Conservation (phyloP, 2,113 vertebrate genomes). For the Bufo bufo region DNA sequence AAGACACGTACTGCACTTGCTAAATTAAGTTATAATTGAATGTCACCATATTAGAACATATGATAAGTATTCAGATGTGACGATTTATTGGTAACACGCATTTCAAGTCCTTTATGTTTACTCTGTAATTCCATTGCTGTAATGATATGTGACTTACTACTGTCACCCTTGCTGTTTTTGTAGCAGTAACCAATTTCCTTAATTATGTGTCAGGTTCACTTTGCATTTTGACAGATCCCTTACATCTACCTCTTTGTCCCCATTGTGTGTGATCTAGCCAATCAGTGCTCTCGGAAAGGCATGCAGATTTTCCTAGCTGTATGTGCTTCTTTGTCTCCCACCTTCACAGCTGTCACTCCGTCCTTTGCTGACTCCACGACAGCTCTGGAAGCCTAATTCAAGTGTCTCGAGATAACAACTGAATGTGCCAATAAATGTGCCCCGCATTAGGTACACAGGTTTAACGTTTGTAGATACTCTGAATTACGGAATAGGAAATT, state of each 20-base stretch:
- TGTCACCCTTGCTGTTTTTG: conserved; percentile 66
- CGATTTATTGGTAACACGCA: not conserved
- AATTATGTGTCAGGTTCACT: conserved; percentile 59
- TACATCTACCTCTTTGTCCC: not conserved
- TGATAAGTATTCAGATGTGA: not conserved
- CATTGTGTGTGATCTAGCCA: conserved; percentile 45
- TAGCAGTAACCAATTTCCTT: conserved; percentile 56
- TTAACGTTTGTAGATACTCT: conserved; percentile 3
- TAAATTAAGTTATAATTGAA: not conserved
- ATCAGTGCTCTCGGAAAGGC: conserved; percentile 54
- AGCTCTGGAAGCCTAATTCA: conserved; percentile 29
- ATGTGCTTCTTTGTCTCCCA: conserved; percentile 59
- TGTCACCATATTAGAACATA: not conserved
- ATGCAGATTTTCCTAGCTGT: conserved; percentile 66
- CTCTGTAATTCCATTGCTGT: conserved; percentile 24
- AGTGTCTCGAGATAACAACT: conserved; percentile 28
- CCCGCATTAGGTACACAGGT: not conserved
- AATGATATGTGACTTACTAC: conserved; percentile 61
- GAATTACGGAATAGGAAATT: not conserved
- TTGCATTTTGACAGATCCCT: conserved; percentile 60
- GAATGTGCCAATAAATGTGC: conserved; percentile 23
- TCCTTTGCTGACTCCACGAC: conserved; percentile 38
- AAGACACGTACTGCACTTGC: not conserved
- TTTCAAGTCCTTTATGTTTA: conserved; percentile 38
- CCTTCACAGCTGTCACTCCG: conserved; percentile 68